A percentile compares a stretch with the other conserved stretches of the same genome.
These are phyloP conservation scores for Oreocharis arfaki DNA, from an alignment of 2,113 vertebrate species.

Conservation along the genomic window DNA sequence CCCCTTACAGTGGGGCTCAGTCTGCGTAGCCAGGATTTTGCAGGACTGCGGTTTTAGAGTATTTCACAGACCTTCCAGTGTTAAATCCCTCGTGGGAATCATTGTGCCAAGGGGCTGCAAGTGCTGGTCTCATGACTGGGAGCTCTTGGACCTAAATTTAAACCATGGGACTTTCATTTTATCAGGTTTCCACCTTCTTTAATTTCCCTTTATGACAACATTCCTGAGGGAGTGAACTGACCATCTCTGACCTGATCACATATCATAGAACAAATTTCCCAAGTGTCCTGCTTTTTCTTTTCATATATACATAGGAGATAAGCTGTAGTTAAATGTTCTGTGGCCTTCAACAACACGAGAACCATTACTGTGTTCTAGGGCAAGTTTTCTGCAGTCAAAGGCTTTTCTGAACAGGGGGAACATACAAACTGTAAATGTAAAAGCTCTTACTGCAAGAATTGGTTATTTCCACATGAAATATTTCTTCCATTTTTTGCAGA, in stretches of 20 bases:
- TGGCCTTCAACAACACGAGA: constrained; percentile 71
- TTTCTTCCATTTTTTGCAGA: constrained; percentile 56
- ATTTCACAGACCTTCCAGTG: not conserved
- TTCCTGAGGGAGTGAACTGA: not conserved
- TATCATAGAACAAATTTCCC: constrained; percentile 49
- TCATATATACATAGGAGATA: constrained; percentile 17
- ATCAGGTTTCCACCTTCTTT: constrained; percentile 35
- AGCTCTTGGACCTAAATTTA: constrained; percentile 12
- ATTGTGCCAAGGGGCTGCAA: not conserved
- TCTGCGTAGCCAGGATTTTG: not conserved
- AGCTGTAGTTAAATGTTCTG: constrained; percentile 61
- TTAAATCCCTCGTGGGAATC: not conserved
- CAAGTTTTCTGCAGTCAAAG: constrained; percentile 27
- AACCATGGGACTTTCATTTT: not conserved
- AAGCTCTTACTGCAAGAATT: constrained; percentile 38
- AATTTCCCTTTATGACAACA: constrained; percentile 17
- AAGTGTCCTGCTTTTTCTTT: constrained; percentile 68
- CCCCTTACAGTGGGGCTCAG: not conserved
- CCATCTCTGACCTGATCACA: constrained; percentile 7
- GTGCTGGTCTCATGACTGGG: not conserved
- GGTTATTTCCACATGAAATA: constrained; percentile 32
- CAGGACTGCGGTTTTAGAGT: not conserved
- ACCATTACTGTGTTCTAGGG: constrained; percentile 53
- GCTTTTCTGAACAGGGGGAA: constrained; percentile 34
- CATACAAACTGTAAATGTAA: not conserved